These are phyloP conservation scores for Cyaniris semiargus DNA, from an alignment of 2,888 invertebrate genomes.

Conservation along the genomic window DNA sequence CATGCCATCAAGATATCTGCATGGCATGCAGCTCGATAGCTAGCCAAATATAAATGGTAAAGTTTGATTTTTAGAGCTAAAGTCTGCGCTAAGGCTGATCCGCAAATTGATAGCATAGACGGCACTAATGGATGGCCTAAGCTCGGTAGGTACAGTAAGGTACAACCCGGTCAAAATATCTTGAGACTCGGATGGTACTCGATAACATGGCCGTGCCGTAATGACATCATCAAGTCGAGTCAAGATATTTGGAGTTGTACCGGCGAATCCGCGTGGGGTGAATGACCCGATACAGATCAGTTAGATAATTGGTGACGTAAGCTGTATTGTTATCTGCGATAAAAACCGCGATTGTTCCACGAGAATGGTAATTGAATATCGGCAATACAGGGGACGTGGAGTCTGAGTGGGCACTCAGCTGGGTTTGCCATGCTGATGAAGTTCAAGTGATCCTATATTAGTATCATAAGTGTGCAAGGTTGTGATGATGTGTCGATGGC, in stretches of 20 bases:
- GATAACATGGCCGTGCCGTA: not conserved
- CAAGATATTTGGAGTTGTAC: not conserved
- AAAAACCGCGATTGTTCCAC: constrained; percentile 32
- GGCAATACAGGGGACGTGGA: not conserved
- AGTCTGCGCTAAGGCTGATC: not conserved
- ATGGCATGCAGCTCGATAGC: not conserved
- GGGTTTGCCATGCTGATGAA: not conserved
- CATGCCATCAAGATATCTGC: not conserved
- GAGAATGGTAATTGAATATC: not conserved
- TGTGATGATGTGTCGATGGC: not conserved
- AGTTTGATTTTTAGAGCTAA: not conserved
- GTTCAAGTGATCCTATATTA: not conserved
- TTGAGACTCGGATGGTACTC: not conserved
- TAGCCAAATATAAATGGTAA: not conserved
- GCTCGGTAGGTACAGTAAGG: not conserved
- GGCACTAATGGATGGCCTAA: constrained; percentile 5
- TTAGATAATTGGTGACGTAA: constrained; percentile 43
- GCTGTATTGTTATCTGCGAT: constrained; percentile 38
- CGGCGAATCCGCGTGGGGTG: constrained; percentile 37
- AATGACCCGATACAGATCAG: constrained; percentile 43
- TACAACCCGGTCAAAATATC: not conserved
- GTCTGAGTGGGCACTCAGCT: not conserved
- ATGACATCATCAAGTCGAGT: not conserved
- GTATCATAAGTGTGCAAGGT: not conserved
- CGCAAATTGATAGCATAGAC: not conserved